Percentiles rank a stretch among this genome's conserved stretches.
These are phyloP conservation scores for Antheraea assamensis DNA, from an alignment of 2,888 invertebrate genomes.

Conservation along the genomic window DNA sequence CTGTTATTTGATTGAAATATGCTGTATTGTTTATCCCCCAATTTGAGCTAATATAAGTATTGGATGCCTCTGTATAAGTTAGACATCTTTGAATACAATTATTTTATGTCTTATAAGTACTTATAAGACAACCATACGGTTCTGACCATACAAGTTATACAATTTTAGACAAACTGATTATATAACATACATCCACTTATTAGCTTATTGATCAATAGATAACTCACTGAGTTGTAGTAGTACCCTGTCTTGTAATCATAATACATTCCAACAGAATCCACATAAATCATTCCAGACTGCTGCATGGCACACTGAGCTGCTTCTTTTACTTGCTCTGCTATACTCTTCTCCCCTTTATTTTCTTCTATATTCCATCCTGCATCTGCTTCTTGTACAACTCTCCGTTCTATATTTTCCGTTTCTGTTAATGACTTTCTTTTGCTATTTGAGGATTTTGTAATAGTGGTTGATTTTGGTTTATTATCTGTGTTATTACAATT, in stretches of 20 bases:
- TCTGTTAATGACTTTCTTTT: conserved; percentile 40
- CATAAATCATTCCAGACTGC: conserved; percentile 91
- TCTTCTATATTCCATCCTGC: conserved; percentile 45
- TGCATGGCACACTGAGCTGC: conserved; percentile 88
- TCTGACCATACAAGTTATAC: no score
- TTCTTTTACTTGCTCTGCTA: conserved; percentile 89
- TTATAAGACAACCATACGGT: no score
- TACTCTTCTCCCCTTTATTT: conserved; percentile 63
- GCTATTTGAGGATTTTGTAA: conserved; percentile 10
- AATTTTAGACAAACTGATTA: no score
- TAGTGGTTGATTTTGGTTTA: not conserved
- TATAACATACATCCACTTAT: not conserved
- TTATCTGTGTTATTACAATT: conserved; percentile 18
- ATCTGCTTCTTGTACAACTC: conserved; percentile 22
- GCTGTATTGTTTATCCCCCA: no score
- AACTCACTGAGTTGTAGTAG: conserved; percentile 93
- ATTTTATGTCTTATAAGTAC: no score
- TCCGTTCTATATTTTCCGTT: conserved; percentile 33
- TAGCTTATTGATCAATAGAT: conserved; percentile 9
- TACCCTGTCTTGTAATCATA: conserved; percentile 94
- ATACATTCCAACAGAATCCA: conserved; percentile 93
- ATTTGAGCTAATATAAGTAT: no score
- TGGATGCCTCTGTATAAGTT: no score
- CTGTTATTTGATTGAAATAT: no score
- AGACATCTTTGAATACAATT: no score